phyloP scores from a whole-genome alignment of 1,140 invertebrate species.

The Plutomurus gul region DNA sequence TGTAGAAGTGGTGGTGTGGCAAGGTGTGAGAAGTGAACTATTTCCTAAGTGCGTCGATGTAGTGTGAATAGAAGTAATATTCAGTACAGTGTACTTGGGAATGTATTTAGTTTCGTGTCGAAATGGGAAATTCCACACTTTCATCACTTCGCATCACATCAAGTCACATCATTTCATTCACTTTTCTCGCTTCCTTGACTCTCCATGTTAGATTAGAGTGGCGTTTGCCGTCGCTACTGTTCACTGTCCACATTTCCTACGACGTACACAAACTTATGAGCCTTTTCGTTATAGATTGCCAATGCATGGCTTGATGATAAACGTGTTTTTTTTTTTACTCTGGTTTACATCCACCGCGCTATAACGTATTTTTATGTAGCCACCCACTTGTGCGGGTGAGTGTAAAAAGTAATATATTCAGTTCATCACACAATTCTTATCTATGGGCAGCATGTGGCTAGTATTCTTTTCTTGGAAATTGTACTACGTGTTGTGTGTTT shows the following conservation, averaged over 20 bases:
- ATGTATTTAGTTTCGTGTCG: conserved; percentile 22
- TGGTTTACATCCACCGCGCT: too few relatives aligned
- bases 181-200: conserved; percentile 22
- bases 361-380: too few relatives aligned
- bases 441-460: too few relatives aligned
- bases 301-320: too few relatives aligned
- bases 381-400: too few relatives aligned
- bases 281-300: too few relatives aligned
- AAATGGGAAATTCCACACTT: conserved; percentile 24
- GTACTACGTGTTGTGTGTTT: too few relatives aligned
- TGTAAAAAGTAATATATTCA: too few relatives aligned
- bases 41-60: conserved; percentile 9
- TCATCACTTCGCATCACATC: conserved; percentile 24
- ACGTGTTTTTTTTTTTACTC: too few relatives aligned
- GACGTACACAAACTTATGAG: too few relatives aligned
- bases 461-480: too few relatives aligned
- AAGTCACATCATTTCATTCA: conserved; percentile 27
- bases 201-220: background rate
- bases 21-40: conserved; percentile 15
- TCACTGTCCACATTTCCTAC: background rate
- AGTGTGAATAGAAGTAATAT: background rate
- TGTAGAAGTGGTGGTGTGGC: background rate
- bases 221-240: background rate
- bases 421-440: too few relatives aligned
- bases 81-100: background rate